Conservation (phyloP, 23 tunicate genomes). For the Halocynthia roretzi region DNA sequence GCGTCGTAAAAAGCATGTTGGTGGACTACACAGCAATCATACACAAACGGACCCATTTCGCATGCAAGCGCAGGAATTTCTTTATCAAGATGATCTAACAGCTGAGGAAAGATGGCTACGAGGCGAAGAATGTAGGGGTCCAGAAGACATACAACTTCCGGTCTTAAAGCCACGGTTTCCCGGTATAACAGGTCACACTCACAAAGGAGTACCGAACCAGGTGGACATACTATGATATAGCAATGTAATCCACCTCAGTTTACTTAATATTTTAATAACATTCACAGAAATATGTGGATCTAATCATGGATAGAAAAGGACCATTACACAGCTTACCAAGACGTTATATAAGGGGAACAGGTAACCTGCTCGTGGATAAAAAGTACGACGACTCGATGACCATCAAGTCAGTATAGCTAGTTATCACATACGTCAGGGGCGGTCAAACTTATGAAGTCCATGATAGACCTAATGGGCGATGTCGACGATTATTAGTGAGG, state of each 20-base stretch:
- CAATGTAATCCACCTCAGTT: background rate
- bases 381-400: slow-evolving; percentile 19
- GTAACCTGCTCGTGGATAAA: background rate
- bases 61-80: slow-evolving; percentile 20
- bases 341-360: background rate
- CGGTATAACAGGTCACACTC: slow-evolving; percentile 6
- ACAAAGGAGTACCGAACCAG: slow-evolving; percentile 28
- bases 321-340: slow-evolving; percentile 22
- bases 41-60: slow-evolving; percentile 13
- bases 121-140: background rate
- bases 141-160: slow-evolving; percentile 18
- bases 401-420: background rate
- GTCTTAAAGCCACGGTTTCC: slow-evolving; percentile 14
- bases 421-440: background rate
- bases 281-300: slow-evolving; percentile 25
- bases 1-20: no score
- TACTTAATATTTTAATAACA: slow-evolving; percentile 1
- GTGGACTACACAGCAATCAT: background rate
- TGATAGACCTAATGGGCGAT: no score
- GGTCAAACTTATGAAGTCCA: no score
- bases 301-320: slow-evolving; percentile 18
- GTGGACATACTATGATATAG: background rate
- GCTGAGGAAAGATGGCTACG: background rate
- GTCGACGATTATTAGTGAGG: no score
- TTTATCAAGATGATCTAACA: background rate